Evolutionary conservation across 2,797 vertebrate species (phyloP), one percentile per base, ranked within the genome.

Genomic region (Eleutherodactylus coqui): DNA sequence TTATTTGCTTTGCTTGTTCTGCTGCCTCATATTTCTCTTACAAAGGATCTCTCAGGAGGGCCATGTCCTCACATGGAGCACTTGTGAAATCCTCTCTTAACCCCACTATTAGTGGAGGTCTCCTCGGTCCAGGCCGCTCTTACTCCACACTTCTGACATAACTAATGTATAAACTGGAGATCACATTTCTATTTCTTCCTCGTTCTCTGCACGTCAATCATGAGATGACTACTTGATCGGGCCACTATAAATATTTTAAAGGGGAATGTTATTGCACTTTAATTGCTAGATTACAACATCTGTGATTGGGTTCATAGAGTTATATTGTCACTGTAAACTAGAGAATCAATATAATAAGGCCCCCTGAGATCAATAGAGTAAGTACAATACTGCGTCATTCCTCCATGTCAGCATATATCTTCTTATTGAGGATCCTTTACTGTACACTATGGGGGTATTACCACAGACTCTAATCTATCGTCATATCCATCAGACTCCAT

Each of bases 1-100:
- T 81, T 86, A 82, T 41, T 64, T 76, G 51, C 60, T 43, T 58
- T 84, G 86, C 69, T 87, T 84, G 83, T 73, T 75, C 77, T 87
- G 69, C 55, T 67, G n/a, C 67, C 58, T 75, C 47, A n/a, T 32
- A 55, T 72, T 79, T 36, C 41, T 80, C 53, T 43, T 64, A 84
- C 67, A 10, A 79, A 62, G 76, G 53, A 58, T 75, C 67, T 75
- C 86, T 49, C 19, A 69, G 69, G 82, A 79, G 51, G 11, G 21
- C 38, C 38, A n/a, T 49, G 34, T 73, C 41, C 82, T 70, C 64
- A 73, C 64, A 78, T 87, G 69, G 79, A 87, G 43, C 62, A 49
- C 45, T 76, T 67, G 53, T 83, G 82, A 86, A 77, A 77, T 13
- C 60, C 47, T 77, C 73, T 86, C 34, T 82, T 82, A 67, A 86